These are phyloP conservation scores for Poeciliopsis retropinna DNA, from an alignment of 2,113 vertebrate species.

Conservation along the genomic window DNA sequence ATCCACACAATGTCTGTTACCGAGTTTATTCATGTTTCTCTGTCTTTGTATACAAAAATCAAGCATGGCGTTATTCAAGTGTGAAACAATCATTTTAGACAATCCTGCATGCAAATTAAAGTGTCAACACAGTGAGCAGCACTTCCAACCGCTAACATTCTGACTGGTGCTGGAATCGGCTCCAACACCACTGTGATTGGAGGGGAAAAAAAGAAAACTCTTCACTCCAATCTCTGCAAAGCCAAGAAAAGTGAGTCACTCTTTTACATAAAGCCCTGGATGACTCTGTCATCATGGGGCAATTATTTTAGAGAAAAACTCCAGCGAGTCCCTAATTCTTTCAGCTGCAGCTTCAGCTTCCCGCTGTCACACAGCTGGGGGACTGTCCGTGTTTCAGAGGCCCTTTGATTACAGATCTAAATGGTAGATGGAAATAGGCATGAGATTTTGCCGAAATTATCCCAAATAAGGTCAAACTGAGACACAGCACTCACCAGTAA, in stretches of 20 bases:
- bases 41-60: not conserved
- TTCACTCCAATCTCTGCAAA: constrained; percentile 33
- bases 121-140: not conserved
- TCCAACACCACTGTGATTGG: constrained; percentile 40
- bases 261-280: constrained; percentile 52
- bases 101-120: not conserved
- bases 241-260: constrained; percentile 55
- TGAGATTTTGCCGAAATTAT: constrained; percentile 46
- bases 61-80: not conserved
- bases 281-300: constrained; percentile 56
- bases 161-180: constrained; percentile 23
- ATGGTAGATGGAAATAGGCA: not conserved
- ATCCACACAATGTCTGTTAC: no score
- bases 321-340: constrained; percentile 35
- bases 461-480: constrained; percentile 52
- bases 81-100: not conserved
- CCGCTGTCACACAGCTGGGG: constrained; percentile 54
- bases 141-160: constrained; percentile 24
- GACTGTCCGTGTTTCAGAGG: constrained; percentile 17
- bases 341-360: constrained; percentile 23
- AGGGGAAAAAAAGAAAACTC: constrained; percentile 8
- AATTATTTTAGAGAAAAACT: constrained; percentile 56
- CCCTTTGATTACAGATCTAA: constrained; percentile 53
- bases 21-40: not conserved
- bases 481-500: constrained; percentile 38